Evolutionary conservation across 2,888 invertebrate genomes (phyloP).

Genomic region (Myopa testacea): DNA sequence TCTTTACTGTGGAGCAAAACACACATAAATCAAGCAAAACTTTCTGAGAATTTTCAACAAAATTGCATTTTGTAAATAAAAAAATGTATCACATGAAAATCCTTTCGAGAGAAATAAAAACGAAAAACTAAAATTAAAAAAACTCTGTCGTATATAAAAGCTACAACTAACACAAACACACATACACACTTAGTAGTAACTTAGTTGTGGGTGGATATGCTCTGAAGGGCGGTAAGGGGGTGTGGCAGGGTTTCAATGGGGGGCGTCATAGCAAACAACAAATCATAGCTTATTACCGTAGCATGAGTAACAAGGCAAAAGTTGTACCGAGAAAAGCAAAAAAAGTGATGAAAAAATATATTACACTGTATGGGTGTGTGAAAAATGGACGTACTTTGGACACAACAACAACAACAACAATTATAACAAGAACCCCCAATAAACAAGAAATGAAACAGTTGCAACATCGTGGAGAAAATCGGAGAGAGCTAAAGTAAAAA

Average conservation of each 20-base stretch:
- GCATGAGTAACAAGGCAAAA: too few species aligned
- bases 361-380: background rate
- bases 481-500: background rate
- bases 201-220: too few species aligned
- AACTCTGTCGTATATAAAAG: slow-evolving; percentile 3
- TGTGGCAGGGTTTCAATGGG: too few species aligned
- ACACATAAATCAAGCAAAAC: slow-evolving; percentile 26
- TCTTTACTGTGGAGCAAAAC: background rate
- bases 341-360: background rate
- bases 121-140: background rate
- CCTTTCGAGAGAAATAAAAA: slow-evolving; percentile 3
- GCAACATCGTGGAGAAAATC: background rate
- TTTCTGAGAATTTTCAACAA: slow-evolving; percentile 39
- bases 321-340: background rate
- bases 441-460: background rate
- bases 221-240: too few species aligned
- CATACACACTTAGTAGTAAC: too few species aligned
- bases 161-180: background rate
- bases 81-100: slow-evolving; percentile 29
- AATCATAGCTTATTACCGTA: too few species aligned
- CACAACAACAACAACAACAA: slow-evolving; percentile 9
- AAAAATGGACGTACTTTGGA: slow-evolving; percentile 4
- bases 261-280: too few species aligned
- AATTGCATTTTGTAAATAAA: slow-evolving; percentile 41
- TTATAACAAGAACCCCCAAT: too few species aligned